Percentiles rank a stretch among this genome's conserved stretches.
Conservation (phyloP, 2,113 vertebrate genomes). For the Atlantisia rogersi region DNA sequence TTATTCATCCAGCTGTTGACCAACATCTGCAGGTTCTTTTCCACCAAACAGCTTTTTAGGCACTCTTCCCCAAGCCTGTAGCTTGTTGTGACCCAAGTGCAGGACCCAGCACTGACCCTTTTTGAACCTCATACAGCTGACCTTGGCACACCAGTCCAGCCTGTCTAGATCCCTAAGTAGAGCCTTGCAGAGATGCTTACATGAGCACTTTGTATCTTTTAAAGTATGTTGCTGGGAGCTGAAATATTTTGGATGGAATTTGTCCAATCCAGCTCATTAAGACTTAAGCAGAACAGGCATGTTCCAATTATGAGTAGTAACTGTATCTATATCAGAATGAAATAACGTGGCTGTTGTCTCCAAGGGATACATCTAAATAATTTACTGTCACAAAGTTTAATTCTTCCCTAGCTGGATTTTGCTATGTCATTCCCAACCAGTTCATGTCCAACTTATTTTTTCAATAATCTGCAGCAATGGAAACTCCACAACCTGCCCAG, state of each 20-base stretch:
- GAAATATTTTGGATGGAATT: not conserved
- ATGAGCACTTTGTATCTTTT: not conserved
- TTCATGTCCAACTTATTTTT: not conserved
- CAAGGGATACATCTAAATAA: not conserved
- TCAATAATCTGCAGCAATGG: not conserved
- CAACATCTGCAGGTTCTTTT: too few species aligned
- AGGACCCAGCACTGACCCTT: too few species aligned
- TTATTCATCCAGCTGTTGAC: too few species aligned
- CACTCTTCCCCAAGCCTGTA: too few species aligned
- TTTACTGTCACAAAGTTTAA: not conserved
- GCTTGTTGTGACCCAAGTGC: too few species aligned
- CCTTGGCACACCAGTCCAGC: too few species aligned
- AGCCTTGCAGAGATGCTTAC: not conserved
- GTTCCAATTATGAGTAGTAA: not conserved
- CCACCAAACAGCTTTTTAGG: too few species aligned
- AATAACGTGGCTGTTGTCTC: not conserved
- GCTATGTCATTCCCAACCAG: not conserved
- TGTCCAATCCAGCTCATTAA: constrained; percentile 3
- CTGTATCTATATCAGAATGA: not conserved
- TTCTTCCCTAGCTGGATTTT: not conserved
- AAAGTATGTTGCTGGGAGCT: not conserved
- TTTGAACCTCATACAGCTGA: too few species aligned
- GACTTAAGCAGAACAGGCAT: not conserved
- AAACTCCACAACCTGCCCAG: not conserved
- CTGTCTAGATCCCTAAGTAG: too few species aligned